Evolutionary conservation across 2,888 invertebrate species (phyloP).

Genomic region (Calephelis perditalis): DNA sequence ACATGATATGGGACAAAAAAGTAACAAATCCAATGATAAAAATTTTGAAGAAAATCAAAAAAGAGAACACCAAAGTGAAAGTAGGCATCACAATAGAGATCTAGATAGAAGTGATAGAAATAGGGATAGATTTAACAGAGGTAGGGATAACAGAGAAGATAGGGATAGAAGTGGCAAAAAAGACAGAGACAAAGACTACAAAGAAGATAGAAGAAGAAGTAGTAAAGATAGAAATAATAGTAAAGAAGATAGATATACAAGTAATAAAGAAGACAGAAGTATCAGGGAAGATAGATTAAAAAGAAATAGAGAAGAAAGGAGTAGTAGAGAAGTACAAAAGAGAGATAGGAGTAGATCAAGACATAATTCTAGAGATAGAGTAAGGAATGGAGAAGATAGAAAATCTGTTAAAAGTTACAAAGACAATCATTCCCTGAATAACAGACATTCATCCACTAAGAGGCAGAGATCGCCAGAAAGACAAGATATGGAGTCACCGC

Average conservation of each 20-base stretch:
- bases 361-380: slow-evolving; percentile 24
- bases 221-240: slow-evolving; percentile 13
- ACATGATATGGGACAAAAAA: slow-evolving; percentile 33
- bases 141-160: slow-evolving; percentile 27
- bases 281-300: slow-evolving; percentile 17
- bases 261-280: slow-evolving; percentile 22
- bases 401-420: slow-evolving; percentile 21
- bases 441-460: slow-evolving; percentile 19
- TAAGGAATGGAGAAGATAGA: slow-evolving; percentile 21
- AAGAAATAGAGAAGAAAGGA: slow-evolving; percentile 14
- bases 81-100: slow-evolving; percentile 40
- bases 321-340: slow-evolving; percentile 23
- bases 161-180: slow-evolving; percentile 31
- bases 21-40: slow-evolving; percentile 29
- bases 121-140: slow-evolving; percentile 15
- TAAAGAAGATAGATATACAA: slow-evolving; percentile 21
- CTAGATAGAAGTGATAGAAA: slow-evolving; percentile 20
- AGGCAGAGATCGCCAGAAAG: slow-evolving; percentile 26
- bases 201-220: slow-evolving; percentile 10
- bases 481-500: slow-evolving; percentile 28
- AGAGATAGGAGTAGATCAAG: slow-evolving; percentile 25
- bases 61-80: slow-evolving; percentile 36
- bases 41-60: slow-evolving; percentile 21
- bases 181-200: slow-evolving; percentile 35
- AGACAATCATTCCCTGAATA: neutral